Evolutionary conservation across 2,888 invertebrate species (phyloP), one percentile per base, ranked within the genome.

Genomic region (Phyto melanocephala): DNA sequence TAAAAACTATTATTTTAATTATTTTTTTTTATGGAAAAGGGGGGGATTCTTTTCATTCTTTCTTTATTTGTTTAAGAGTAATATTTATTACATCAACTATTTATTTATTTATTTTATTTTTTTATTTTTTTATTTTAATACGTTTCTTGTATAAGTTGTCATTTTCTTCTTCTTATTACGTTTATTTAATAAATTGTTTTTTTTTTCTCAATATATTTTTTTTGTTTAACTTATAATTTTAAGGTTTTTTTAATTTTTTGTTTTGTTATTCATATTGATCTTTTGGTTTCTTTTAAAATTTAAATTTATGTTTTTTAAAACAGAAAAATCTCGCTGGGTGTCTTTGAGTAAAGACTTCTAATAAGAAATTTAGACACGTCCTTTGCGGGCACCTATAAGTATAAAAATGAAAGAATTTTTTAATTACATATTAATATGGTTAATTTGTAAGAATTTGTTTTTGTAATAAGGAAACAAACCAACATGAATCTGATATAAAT

Each of bases 371-470:
- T 91, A 91, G 86, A 90, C 91, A 75, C 91, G 91, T 84, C 90
- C 90, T 87, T 91, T 91, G 85, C 91, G 91, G 84, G 88, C 88
- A 84, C 87, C 91, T 91, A 85, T 7, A 87, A 87, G 6, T 28
- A 83, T 5, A 71, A 62, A 65, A 54, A 37, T 74, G 28, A 80
- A 77, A 74, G 62, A n/a, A 6, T 28, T 5, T 28, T 28, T 28
- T n/a, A n/a, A n/a, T n/a, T n/a, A n/a, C n/a, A n/a, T n/a, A n/a
- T n/a, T n/a, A n/a, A n/a, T n/a, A n/a, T n/a, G n/a, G n/a, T n/a
- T n/a, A n/a, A n/a, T n/a, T n/a, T n/a, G n/a, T n/a, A n/a, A n/a
- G n/a, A n/a, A n/a, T n/a, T n/a, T n/a, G n/a, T n/a, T n/a, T n/a
- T n/a, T n/a, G n/a, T n/a, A n/a, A n/a, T n/a, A n/a, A n/a, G n/a